Evolutionary conservation across 2,888 invertebrate genomes (phyloP), one percentile per base, ranked within the genome.

Genomic region (Protodeltote pygarga): DNA sequence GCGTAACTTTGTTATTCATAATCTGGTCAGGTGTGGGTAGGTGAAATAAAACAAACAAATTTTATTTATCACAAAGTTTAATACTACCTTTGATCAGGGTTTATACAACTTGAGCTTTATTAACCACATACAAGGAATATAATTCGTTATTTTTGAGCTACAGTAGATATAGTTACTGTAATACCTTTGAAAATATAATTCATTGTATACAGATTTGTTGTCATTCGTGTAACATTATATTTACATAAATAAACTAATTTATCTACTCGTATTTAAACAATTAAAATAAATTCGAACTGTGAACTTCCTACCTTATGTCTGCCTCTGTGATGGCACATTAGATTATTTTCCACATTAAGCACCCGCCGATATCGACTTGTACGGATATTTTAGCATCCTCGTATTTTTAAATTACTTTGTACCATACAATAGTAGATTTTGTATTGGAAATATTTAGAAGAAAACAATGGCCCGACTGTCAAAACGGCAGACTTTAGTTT

Each of bases 311-410:
- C 42, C 48, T 34, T 38, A 48, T 68, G 71, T 79, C 79, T 84
- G 89, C 87, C 89, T 78, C 74, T 81, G 60, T 66, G 75, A 89
- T 89, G 89, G 89, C 89, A 90, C 89, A 84, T 85, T 54, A 71
- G 75, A 79, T 67, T 69, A 68, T 65, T 53, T 68, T 58, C 49
- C 65, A 61, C 65, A 51, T 57, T 42, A 44, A 51, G 51, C 45
- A 63, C 32, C 34, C 47, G 50, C 42, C 46, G 40, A n/a, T 25
- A 9, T 35, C 38, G 50, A 59, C 52, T 41, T 65, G 55, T 60
- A 61, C 59, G 57, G 40, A 31, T 13, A 31, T 44, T 39, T 52
- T 53, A 55, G 42, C 31, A 33, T 39, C 37, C 33, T 42, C 27
- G 33, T 60, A 57, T 46, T 55, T 59, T 75, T 80, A 73, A 65